Evolutionary conservation across 2,797 vertebrate genomes (phyloP).

Genomic region (Tokudaia tokunoshimensis): DNA sequence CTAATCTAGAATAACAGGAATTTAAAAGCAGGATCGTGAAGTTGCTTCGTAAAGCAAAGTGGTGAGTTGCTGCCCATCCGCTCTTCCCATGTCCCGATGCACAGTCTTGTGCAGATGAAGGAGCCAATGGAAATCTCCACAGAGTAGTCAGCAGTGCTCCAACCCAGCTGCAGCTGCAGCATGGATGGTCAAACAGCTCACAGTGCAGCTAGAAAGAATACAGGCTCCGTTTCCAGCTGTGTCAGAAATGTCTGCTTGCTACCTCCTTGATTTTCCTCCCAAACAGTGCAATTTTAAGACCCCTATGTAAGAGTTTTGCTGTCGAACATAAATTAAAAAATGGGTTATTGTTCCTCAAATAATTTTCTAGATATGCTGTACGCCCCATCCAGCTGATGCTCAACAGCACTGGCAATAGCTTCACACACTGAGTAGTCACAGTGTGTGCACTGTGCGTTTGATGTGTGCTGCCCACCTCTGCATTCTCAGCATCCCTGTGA

Average conservation of each 20-base stretch:
- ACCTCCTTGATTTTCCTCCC: background rate
- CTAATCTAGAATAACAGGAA: conserved; percentile 13
- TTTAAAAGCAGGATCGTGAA: conserved; percentile 23
- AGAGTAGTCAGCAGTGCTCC: background rate
- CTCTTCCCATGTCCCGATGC: background rate
- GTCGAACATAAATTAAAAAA: background rate
- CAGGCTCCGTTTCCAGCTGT: background rate
- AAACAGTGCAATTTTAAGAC: conserved; percentile 33
- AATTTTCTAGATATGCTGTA: conserved; percentile 25
- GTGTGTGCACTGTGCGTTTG: background rate
- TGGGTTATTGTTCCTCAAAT: conserved; percentile 42
- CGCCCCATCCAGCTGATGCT: background rate
- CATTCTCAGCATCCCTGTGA: background rate
- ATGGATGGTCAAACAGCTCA: background rate
- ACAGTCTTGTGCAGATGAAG: background rate
- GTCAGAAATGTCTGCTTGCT: background rate
- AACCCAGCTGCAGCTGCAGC: background rate
- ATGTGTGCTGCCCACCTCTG: background rate
- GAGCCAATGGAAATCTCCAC: background rate
- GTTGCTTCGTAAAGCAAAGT: background rate
- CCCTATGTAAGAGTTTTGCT: conserved; percentile 31
- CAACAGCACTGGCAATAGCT: background rate
- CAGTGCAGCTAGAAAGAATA: background rate
- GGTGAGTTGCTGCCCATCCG: background rate
- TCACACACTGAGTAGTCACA: background rate